Conservation (phyloP, 2,888 invertebrate species). For the Drosophila nr. perissopoda region DNA sequence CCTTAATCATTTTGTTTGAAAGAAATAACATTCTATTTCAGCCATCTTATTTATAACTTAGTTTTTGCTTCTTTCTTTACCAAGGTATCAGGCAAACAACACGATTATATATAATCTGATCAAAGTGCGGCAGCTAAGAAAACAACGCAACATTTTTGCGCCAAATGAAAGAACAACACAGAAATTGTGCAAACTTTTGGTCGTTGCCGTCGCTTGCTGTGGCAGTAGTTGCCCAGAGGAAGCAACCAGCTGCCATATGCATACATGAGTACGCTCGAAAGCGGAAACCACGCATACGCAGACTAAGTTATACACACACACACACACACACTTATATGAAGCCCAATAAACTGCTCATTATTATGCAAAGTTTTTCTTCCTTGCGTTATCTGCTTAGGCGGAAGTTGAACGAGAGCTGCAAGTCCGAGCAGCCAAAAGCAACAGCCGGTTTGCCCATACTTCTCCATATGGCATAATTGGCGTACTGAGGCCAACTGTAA, state of each 20-base stretch:
- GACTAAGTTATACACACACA: neutral
- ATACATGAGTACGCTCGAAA: conserved; percentile 44
- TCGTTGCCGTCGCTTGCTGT: conserved; percentile 41
- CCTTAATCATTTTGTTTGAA: conserved; percentile 36
- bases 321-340: conserved; percentile 23
- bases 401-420: conserved; percentile 47
- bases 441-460: conserved; percentile 41
- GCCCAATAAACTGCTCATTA: conserved; percentile 76
- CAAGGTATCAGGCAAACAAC: conserved; percentile 17
- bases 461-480: conserved; percentile 62
- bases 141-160: conserved; percentile 71
- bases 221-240: conserved; percentile 56
- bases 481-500: conserved; percentile 35
- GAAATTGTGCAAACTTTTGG: conserved; percentile 63
- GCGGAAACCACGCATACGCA: conserved; percentile 48
- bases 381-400: conserved; percentile 53
- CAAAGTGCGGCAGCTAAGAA: conserved; percentile 65
- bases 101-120: conserved; percentile 67
- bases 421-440: conserved; percentile 34
- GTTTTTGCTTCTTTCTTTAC: conserved; percentile 17
- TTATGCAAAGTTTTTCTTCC: conserved; percentile 73
- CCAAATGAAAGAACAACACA: conserved; percentile 73
- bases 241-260: conserved; percentile 23
- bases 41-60: conserved; percentile 48
- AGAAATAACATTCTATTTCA: conserved; percentile 35